phyloP scores from a whole-genome alignment of 2,113 vertebrate genomes.

The Thoracochromis brauschi region DNA sequence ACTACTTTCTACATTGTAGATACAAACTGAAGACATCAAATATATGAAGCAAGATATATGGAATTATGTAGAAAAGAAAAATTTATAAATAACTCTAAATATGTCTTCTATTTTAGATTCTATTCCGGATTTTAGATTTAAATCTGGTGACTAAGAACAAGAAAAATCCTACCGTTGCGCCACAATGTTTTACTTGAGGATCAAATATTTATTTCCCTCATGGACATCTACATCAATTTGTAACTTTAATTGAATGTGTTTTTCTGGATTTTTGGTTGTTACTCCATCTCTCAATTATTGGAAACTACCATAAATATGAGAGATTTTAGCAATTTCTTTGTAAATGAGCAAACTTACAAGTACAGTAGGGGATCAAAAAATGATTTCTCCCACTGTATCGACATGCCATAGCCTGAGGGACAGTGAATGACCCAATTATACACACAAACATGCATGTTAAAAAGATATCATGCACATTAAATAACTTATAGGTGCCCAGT shows the following conservation, averaged over 20 bases:
- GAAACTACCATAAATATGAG: neutral
- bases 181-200: neutral
- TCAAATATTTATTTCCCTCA: neutral
- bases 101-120: no score
- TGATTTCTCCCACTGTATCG: neutral
- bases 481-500: neutral
- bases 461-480: neutral
- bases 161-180: neutral
- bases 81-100: neutral
- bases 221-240: neutral
- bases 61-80: neutral
- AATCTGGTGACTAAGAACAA: neutral
- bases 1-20: neutral
- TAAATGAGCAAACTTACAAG: neutral
- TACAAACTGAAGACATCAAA: neutral
- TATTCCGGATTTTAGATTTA: no score
- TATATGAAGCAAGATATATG: neutral
- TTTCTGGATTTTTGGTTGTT: neutral
- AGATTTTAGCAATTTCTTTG: neutral
- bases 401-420: neutral
- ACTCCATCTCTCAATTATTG: neutral
- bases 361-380: neutral
- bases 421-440: neutral
- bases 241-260: neutral
- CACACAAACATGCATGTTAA: neutral